These are phyloP conservation scores for Simalia tracyae DNA, from an alignment of 2,797 vertebrate genomes.

Conservation along the genomic window DNA sequence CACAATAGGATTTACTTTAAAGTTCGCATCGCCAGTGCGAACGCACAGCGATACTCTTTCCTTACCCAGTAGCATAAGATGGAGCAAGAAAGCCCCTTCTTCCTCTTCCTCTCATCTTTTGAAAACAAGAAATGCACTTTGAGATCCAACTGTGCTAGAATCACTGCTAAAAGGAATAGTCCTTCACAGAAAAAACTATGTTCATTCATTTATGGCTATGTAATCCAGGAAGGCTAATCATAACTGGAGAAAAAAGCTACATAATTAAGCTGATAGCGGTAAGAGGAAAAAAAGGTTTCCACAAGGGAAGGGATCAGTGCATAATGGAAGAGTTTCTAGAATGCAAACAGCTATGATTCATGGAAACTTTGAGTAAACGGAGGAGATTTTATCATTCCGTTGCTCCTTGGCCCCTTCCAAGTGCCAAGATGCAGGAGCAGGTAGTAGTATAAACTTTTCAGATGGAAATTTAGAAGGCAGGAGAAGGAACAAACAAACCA, in stretches of 20 bases:
- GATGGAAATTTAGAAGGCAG: neutral
- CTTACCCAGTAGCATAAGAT: neutral
- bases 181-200: neutral
- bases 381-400: neutral
- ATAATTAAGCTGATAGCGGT: neutral
- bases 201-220: neutral
- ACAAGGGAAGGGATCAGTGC: accelerated
- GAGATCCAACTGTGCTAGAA: neutral
- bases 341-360: neutral
- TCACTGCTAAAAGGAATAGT: neutral
- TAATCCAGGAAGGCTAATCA: neutral
- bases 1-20: neutral
- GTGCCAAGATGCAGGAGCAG: neutral
- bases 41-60: neutral
- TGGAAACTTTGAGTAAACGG: constrained; percentile 14
- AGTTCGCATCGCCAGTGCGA: no score
- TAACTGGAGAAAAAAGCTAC: neutral
- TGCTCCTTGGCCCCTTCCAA: neutral
- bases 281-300: neutral
- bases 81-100: neutral
- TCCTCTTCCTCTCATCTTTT: neutral
- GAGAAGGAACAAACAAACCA: neutral
- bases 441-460: no score
- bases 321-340: neutral
- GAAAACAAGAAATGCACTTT: neutral